Conservation (phyloP, 2,797 vertebrate species). For the Ptychobarbus kaznakovi region DNA sequence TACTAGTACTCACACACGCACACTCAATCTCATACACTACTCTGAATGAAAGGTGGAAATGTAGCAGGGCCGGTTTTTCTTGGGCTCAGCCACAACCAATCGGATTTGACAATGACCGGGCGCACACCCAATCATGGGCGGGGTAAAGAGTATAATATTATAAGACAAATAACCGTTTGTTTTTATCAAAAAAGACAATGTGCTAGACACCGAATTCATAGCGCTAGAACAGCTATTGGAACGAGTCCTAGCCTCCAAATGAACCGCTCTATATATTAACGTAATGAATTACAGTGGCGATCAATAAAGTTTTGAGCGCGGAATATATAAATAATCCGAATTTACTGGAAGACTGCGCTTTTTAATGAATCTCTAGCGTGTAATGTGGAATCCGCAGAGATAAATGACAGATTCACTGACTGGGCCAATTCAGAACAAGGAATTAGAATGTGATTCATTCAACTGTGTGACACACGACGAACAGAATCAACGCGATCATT, state of each 20-base stretch:
- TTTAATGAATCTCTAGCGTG: not conserved
- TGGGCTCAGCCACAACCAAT: constrained; percentile 70
- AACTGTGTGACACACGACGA: not conserved
- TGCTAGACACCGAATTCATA: not conserved
- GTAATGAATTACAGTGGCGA: constrained; percentile 21
- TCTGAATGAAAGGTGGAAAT: constrained; percentile 49
- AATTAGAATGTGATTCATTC: constrained; percentile 20
- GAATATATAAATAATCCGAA: not conserved
- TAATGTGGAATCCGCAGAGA: not conserved
- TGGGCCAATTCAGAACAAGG: constrained; percentile 48
- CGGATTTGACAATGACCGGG: constrained; percentile 71
- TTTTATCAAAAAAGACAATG: not conserved
- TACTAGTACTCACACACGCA: constrained; percentile 60
- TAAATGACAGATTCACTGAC: constrained; percentile 49
- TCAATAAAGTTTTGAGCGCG: constrained; percentile 25
- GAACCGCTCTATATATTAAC: not conserved
- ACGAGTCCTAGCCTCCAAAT: not conserved
- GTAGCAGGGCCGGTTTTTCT: constrained; percentile 67
- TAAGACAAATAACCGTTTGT: constrained; percentile 26
- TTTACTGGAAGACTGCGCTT: constrained; percentile 19
- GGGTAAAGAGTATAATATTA: constrained; percentile 52
- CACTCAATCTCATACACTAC: constrained; percentile 58
- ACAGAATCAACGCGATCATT: constrained; percentile 5
- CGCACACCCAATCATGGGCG: constrained; percentile 65
- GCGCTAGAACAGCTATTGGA: not conserved